A percentile compares a stretch with the other conserved stretches of the same genome.
These are phyloP conservation scores for Coronaproctus castanopsis DNA, from an alignment of 2,888 invertebrate species.

Conservation along the genomic window DNA sequence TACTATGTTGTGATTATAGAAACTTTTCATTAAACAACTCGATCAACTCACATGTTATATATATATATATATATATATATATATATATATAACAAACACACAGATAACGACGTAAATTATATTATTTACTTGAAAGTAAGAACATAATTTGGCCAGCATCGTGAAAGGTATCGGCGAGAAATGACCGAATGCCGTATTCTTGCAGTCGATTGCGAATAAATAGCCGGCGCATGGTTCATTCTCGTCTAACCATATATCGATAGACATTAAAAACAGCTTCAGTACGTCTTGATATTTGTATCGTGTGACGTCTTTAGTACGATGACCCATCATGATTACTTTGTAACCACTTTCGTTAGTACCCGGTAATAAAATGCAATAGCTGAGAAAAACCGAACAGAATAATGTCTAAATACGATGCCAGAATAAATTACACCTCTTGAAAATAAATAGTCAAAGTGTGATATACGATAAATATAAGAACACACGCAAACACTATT, in stretches of 20 bases:
- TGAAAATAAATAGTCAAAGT: too few relatives aligned
- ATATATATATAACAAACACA: too few relatives aligned
- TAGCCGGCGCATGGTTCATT: background rate
- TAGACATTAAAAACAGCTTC: background rate
- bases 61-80: too few relatives aligned
- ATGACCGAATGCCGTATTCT: background rate
- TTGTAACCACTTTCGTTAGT: background rate
- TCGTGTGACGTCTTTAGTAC: background rate
- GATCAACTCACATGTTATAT: too few relatives aligned
- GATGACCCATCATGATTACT: background rate
- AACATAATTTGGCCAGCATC: background rate
- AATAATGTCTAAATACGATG: too few relatives aligned
- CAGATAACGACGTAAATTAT: too few relatives aligned
- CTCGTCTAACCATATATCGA: background rate
- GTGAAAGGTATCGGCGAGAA: background rate
- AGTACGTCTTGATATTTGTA: background rate
- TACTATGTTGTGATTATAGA: too few relatives aligned
- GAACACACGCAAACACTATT: too few relatives aligned
- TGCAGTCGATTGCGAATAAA: background rate
- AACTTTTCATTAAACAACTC: too few relatives aligned
- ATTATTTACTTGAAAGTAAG: background rate
- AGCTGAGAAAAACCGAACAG: background rate
- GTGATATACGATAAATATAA: too few relatives aligned
- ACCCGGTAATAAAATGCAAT: background rate
- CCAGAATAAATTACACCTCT: too few relatives aligned